Evolutionary conservation across 2,888 invertebrate species (phyloP).

Genomic region (Tridacna gigas): DNA sequence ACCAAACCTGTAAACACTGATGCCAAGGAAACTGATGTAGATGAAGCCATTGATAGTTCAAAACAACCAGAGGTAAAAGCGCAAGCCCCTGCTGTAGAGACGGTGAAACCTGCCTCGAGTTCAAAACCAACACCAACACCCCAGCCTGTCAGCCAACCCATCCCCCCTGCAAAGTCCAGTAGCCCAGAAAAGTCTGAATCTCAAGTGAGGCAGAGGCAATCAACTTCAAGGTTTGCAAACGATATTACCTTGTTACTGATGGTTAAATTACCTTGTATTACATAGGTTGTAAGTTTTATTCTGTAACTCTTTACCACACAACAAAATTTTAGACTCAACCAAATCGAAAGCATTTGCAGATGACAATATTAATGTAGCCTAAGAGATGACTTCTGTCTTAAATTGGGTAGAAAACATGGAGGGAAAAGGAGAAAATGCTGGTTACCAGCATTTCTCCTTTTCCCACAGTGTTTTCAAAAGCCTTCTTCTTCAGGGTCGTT

Average conservation of each 20-base stretch:
- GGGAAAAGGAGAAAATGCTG: too few species aligned
- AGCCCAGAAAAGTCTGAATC: background rate
- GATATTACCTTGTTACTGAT: too few species aligned
- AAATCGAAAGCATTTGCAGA: too few species aligned
- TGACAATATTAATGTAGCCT: too few species aligned
- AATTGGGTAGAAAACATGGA: too few species aligned
- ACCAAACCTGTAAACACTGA: constrained; percentile 34
- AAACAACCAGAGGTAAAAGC: constrained; percentile 9
- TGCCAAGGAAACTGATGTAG: constrained; percentile 52
- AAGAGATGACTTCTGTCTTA: too few species aligned
- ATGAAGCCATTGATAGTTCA: constrained; percentile 31
- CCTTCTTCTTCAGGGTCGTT: background rate
- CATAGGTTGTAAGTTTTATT: too few species aligned
- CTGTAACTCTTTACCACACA: too few species aligned
- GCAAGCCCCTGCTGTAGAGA: background rate
- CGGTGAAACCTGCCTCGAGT: background rate
- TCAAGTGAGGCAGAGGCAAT: constrained; percentile 16
- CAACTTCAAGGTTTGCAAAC: constrained; percentile 33
- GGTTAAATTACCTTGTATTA: too few species aligned
- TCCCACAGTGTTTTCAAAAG: background rate
- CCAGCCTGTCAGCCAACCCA: constrained; percentile 36
- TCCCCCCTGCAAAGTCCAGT: constrained; percentile 48
- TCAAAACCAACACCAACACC: constrained; percentile 29
- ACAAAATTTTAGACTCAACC: too few species aligned
- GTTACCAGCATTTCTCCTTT: background rate